Conservation (phyloP, 1,140 invertebrate genomes). For the Aphelinus atriplicis region DNA sequence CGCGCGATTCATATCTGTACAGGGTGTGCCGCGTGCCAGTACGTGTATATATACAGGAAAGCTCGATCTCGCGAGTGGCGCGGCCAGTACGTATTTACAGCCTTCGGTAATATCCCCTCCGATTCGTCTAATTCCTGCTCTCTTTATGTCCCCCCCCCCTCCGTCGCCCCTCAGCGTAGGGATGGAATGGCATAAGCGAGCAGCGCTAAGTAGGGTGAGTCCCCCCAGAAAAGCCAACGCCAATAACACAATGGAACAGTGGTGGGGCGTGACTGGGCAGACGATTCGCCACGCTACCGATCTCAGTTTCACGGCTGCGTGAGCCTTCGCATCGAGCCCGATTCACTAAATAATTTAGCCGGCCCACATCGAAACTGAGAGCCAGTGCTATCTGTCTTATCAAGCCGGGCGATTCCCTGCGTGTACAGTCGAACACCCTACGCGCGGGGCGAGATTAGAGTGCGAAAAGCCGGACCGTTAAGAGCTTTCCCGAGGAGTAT, state of each 20-base stretch:
- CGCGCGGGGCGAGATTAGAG: slow-evolving; percentile 7
- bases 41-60: too few species aligned
- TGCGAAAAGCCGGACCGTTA: slow-evolving; percentile 15
- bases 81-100: slow-evolving; percentile 11
- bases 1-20: too few species aligned
- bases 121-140: slow-evolving; percentile 33
- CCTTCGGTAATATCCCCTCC: slow-evolving; percentile 20
- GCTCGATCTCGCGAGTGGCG: too few species aligned
- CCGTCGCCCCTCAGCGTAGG: neutral
- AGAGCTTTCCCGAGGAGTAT: slow-evolving; percentile 12
- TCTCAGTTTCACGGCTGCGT: slow-evolving; percentile 23
- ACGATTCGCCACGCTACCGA: slow-evolving; percentile 55
- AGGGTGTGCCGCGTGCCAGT: too few species aligned
- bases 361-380: slow-evolving; percentile 3
- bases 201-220: slow-evolving; percentile 6
- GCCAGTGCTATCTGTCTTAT: slow-evolving; percentile 2
- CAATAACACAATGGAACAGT: slow-evolving; percentile 60
- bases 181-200: neutral
- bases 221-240: slow-evolving; percentile 1
- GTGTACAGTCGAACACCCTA: neutral
- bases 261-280: slow-evolving; percentile 60
- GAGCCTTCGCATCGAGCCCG: neutral
- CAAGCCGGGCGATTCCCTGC: neutral
- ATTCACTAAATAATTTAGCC: slow-evolving; percentile 8
- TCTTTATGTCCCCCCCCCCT: slow-evolving; percentile 1